Percentiles rank a stretch among this genome's conserved stretches.
phyloP scores from a whole-genome alignment of 1,140 invertebrate genomes.

The Lucilia sericata region DNA sequence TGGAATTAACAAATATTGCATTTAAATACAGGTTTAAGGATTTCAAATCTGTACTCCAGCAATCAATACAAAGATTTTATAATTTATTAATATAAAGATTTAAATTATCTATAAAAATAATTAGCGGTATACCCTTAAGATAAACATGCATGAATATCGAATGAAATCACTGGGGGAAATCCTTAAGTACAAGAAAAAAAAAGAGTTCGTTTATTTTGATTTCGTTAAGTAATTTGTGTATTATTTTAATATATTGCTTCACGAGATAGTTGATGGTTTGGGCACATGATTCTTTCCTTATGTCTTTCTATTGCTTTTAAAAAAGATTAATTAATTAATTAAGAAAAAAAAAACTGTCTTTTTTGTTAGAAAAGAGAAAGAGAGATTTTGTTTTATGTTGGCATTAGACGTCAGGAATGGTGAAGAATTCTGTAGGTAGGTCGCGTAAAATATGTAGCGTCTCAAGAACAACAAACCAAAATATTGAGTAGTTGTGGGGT shows the following conservation, averaged over 20 bases:
- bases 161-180: constrained; percentile 41
- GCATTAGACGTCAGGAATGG: background rate
- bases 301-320: background rate
- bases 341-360: background rate
- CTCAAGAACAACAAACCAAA: background rate
- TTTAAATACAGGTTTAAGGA: no score
- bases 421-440: background rate
- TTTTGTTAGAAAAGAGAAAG: background rate
- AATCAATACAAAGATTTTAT: no score
- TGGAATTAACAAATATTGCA: no score
- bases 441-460: background rate
- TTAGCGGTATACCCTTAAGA: background rate
- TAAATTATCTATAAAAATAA: no score
- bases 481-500: background rate
- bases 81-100: no score
- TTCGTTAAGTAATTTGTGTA: background rate
- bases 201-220: background rate
- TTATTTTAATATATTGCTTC: background rate
- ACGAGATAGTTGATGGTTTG: constrained; percentile 9
- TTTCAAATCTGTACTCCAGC: no score
- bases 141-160: constrained; percentile 15
- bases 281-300: background rate
- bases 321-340: constrained; percentile 20
- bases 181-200: background rate
- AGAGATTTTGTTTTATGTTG: background rate